Conservation (phyloP, 2,888 invertebrate species). For the Lepidocyrtoides sp. region DNA sequence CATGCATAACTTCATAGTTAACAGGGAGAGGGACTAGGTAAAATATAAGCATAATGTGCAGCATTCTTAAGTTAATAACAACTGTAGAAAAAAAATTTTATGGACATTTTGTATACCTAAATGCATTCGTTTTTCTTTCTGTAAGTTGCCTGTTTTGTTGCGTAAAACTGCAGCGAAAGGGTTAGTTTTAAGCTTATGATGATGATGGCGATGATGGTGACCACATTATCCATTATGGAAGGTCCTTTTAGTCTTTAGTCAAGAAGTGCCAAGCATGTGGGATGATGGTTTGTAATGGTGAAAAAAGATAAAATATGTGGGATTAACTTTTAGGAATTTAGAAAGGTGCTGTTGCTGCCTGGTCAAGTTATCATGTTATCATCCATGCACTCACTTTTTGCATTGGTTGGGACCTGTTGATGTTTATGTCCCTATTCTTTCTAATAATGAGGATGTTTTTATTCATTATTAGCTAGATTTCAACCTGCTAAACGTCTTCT, state of each 20-base stretch:
- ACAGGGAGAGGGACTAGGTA: too few species aligned
- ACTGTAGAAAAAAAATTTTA: not conserved
- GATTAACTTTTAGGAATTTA: constrained; percentile 75
- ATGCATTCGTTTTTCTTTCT: constrained; percentile 27
- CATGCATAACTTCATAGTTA: too few species aligned
- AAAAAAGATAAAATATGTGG: constrained; percentile 25
- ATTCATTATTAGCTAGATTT: not conserved
- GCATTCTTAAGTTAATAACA: not conserved
- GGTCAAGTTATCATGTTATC: not conserved
- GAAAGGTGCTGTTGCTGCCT: constrained; percentile 61
- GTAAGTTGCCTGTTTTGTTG: not conserved
- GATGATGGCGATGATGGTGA: not conserved
- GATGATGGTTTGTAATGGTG: constrained; percentile 7
- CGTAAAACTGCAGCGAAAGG: constrained; percentile 27
- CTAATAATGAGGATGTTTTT: not conserved
- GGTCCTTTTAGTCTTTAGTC: not conserved
- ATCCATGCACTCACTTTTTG: not conserved
- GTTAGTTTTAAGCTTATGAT: not conserved
- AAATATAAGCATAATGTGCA: not conserved
- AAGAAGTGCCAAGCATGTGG: constrained; percentile 46
- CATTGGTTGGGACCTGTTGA: not conserved
- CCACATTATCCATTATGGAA: not conserved
- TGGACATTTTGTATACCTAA: not conserved
- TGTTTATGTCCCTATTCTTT: constrained; percentile 13
- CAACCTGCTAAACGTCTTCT: not conserved